Base-by-base conservation (phyloP, 2,113 vertebrate species). In the Danionella cerebrum region DNA sequence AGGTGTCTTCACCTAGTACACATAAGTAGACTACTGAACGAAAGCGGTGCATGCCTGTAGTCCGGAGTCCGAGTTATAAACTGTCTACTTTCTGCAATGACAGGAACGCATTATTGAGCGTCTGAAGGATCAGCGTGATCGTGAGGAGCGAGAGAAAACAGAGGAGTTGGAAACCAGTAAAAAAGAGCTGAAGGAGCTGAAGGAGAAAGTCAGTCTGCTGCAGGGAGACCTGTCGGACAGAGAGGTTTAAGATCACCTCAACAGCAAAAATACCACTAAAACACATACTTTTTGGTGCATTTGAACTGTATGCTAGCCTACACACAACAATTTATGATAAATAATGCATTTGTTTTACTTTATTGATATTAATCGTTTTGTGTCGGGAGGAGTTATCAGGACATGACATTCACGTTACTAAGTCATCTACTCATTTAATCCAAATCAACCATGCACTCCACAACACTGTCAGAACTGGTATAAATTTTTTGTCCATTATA, bases 171-270 rank as follows among this genome's bases (percentile, higher is more conserved):
- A 99, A 51, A 91, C 81, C 80, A 93, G 83, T 82, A 99, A 96
- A 80, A 98, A 95, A 76, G 96, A 99, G 67, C 84, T 98, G 67
- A 98, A 95, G 68, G 96, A 98, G 73, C 72, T 99, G 72, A 99
- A 92, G 83, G 96, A 98, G 78, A 93, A 89, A 88, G 85, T 98
- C 82, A 91, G 89, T 79, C 38, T 90, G n/a, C 80, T 98, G 69
- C 96, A 99, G 86, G 93, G 93, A 80, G 96, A 99, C 83, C 90
- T 99, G 76, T 94, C 96, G 21, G 96, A 98, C 72, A 92, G 94
- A 86, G 96, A 99, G 95, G 96, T 97, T 73, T 82, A 27, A 53
- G 25, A 53, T 19, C 27, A 53, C 29, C 25, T 27, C n/a, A 52
- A 29, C 25, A 29, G 13, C 27, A 18, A 25, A 52, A 29, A 16